Conservation (phyloP, 2,113 vertebrate species). For the Gavialis gangeticus region DNA sequence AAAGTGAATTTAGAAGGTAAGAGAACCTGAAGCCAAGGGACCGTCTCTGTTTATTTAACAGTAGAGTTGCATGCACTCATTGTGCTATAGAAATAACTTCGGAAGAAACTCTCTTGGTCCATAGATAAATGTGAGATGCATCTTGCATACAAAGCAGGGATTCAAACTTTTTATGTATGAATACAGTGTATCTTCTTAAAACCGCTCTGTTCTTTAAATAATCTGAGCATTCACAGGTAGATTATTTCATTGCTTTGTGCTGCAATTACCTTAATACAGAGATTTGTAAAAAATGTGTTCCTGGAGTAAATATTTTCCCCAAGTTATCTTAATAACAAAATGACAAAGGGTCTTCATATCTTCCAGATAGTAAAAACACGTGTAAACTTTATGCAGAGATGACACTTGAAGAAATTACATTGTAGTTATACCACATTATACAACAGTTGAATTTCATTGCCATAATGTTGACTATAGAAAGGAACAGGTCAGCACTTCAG, state of each 20-base stretch:
- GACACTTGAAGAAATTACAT: neutral
- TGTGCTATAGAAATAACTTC: rapidly evolving
- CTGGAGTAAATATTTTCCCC: neutral
- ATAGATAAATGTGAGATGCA: neutral
- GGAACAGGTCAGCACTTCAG: rapidly evolving
- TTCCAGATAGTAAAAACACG: neutral
- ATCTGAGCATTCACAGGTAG: neutral
- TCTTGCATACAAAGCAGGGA: rapidly evolving
- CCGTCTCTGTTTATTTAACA: neutral
- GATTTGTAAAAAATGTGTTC: neutral
- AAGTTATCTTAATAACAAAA: rapidly evolving
- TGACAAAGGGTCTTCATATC: neutral
- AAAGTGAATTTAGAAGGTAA: neutral
- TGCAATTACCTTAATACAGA: neutral
- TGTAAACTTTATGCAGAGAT: rapidly evolving
- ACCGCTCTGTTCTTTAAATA: neutral
- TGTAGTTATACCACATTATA: neutral
- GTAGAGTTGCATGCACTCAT: neutral
- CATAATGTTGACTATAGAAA: rapidly evolving
- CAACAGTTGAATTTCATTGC: neutral
- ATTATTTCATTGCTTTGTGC: neutral
- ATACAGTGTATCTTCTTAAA: rapidly evolving
- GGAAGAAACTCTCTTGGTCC: neutral
- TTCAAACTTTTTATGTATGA: neutral
- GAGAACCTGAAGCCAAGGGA: neutral